These are phyloP conservation scores for Cladorhizidae sp. DNA, from an alignment of 37 sponge, comb jelly and placozoan genomes.

Conservation along the genomic window DNA sequence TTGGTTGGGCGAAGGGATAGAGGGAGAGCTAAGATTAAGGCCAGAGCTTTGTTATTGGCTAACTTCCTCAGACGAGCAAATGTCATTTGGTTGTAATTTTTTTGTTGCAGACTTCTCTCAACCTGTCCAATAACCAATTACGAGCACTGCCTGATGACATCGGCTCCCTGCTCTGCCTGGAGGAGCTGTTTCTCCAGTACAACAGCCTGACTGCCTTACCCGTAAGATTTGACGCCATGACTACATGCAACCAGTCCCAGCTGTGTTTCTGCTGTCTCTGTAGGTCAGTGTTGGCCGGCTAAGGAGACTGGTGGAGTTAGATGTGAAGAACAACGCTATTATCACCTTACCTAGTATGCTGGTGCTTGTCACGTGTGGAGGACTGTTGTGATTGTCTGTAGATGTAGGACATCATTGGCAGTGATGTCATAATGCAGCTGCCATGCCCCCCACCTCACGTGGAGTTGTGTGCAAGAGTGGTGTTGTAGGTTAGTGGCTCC, in stretches of 20 bases:
- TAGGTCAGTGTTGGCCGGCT: constrained; percentile 59
- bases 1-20: no score
- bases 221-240: constrained; percentile 40
- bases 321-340: constrained; percentile 75
- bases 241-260: no score
- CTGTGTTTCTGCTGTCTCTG: background rate
- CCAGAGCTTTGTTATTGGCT: no score
- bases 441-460: no score
- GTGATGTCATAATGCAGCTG: no score
- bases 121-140: constrained; percentile 80
- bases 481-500: no score
- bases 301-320: constrained; percentile 52
- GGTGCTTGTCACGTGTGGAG: background rate
- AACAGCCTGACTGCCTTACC: constrained; percentile 64
- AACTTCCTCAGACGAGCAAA: no score
- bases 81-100: background rate
- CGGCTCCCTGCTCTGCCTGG: constrained; percentile 35
- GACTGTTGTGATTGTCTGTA: no score
- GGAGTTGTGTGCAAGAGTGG: no score
- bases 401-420: no score
- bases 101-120: constrained; percentile 53
- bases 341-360: constrained; percentile 41
- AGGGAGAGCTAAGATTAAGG: no score
- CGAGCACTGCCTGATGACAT: constrained; percentile 53
- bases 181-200: constrained; percentile 84